Evolutionary conservation across 2,888 invertebrate genomes (phyloP), one percentile per base, ranked within the genome.

Genomic region (Corbicula japonica): DNA sequence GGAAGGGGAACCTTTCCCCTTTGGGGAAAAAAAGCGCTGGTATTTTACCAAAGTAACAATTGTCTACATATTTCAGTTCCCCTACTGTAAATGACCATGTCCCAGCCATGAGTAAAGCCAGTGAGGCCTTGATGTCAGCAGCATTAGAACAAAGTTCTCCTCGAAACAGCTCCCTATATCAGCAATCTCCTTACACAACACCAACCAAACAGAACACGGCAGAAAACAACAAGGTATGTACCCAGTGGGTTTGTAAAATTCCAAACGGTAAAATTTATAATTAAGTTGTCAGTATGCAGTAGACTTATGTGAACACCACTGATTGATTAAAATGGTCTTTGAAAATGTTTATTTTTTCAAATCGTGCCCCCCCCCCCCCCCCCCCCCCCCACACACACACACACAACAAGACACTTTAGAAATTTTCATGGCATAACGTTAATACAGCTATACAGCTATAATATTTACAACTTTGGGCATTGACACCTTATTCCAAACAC

Each of bases 201-300:
- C 89, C 91, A n/a, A 87, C 90, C 34, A 91, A 91, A 78, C 88
- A 90, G 61, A 89, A 88, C 32, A 75, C 72, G 5, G 62, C 69
- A 23, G 82, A 86, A 60, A 60, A 35, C 50, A 15, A 41, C 10
- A 41, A 41, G 10, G 10, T 41, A 18, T 18, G 18, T 12, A 18
- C 10, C 10, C 15, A 41, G 41, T 10, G 41, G 18, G 10, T 41
- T 41, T 41, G 41, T 41, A 12, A 41, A 41, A 12, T 41, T 18
- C 10, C 15, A 18, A 41, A 18, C 10, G 41, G 41, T 41, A 18
- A 41, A 41, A 12, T 41, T 41, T 41, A 18, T 41, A 41, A 41
- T 41, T 54, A 54, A 15, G 50, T 18, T 18, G 50, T 50, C 50
- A 18, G 50, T 12, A 8, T 21, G 81, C 87, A 35, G 18, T 38